A percentile compares a stretch with the other conserved stretches of the same genome.
Conservation (phyloP, 2,888 invertebrate species). For the Pediacus dermestoides region DNA sequence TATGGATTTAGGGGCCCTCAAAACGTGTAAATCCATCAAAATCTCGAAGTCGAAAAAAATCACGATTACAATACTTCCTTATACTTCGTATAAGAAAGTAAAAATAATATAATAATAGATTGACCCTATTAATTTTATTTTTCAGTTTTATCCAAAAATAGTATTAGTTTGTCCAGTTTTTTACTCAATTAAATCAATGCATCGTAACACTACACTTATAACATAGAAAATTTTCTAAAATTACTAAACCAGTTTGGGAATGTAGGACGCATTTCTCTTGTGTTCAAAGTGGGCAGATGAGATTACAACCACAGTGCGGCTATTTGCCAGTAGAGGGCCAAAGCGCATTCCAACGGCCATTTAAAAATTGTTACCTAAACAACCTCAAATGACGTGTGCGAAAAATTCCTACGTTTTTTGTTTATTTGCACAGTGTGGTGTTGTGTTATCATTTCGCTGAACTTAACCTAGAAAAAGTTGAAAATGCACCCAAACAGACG, state of each 20-base stretch:
- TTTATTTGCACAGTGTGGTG: conserved; percentile 13
- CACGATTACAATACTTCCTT: no score
- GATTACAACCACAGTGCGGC: conserved; percentile 17
- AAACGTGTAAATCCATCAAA: no score
- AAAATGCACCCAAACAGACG: conserved; percentile 61
- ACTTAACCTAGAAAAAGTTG: conserved; percentile 10
- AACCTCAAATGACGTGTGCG: conserved; percentile 35
- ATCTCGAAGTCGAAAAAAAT: no score
- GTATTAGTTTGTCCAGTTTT: no score
- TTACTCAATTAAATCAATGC: no score
- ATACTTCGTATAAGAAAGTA: no score
- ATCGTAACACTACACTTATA: no score
- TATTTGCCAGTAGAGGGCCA: conserved; percentile 33
- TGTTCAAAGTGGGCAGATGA: conserved; percentile 16
- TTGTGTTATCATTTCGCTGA: conserved; percentile 23
- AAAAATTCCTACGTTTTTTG: conserved; percentile 20
- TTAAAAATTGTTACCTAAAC: conserved; percentile 43
- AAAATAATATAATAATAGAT: no score
- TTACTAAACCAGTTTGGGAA: conserved; percentile 24
- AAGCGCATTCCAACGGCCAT: conserved; percentile 42
- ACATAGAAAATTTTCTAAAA: conserved; percentile 18
- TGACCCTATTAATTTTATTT: no score
- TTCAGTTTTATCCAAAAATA: no score
- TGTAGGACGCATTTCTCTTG: conserved; percentile 25
- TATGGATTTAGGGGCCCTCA: no score